phyloP scores from a whole-genome alignment of 2,888 invertebrate species.

The Thalpophila matura region DNA sequence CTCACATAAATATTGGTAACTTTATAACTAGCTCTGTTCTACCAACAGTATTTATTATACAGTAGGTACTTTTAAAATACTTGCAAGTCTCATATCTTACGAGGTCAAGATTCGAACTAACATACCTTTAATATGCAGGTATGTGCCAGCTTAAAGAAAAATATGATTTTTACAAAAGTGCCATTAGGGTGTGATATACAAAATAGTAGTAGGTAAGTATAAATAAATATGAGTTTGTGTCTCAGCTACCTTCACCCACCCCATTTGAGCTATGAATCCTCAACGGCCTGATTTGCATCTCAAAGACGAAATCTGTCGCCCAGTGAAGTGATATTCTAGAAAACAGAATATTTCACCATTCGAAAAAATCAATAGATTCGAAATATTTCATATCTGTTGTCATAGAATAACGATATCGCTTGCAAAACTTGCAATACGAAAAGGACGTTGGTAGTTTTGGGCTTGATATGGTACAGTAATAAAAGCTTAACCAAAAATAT shows the following conservation, averaged over 20 bases:
- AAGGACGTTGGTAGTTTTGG: too few species aligned
- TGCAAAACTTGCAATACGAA: not conserved
- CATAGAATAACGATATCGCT: constrained; percentile 18
- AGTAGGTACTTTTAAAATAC: too few species aligned
- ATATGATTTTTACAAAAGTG: constrained; percentile 26
- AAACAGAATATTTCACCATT: constrained; percentile 61
- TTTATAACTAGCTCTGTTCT: too few species aligned
- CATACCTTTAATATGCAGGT: not conserved
- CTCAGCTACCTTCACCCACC: constrained; percentile 62
- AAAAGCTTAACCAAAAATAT: too few species aligned
- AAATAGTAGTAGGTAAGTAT: constrained; percentile 57
- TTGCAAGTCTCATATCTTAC: not conserved
- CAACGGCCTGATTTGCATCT: constrained; percentile 78
- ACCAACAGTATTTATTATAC: too few species aligned
- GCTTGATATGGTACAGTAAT: too few species aligned
- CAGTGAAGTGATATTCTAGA: constrained; percentile 64
- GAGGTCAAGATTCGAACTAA: not conserved
- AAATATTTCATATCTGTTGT: constrained; percentile 38
- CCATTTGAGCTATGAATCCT: constrained; percentile 78
- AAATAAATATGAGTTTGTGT: constrained; percentile 65
- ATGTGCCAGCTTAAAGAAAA: constrained; percentile 1
- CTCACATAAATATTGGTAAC: too few species aligned
- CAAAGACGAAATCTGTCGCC: constrained; percentile 78
- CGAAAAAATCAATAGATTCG: constrained; percentile 62
- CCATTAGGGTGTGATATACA: constrained; percentile 38